Conservation (phyloP, 1,140 invertebrate species). For the Drosophila sechellia region DNA sequence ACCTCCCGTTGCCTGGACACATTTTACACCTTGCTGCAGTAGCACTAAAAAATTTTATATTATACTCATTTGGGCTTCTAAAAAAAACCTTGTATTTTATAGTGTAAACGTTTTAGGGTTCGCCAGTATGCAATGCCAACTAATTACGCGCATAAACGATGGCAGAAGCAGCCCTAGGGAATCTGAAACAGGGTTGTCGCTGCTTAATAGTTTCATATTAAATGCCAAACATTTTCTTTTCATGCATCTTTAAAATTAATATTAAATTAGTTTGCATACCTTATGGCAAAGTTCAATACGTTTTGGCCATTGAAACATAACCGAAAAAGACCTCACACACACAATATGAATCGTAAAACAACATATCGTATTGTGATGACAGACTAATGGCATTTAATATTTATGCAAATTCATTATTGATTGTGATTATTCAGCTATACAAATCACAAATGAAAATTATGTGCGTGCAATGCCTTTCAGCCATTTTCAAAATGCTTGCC, state of each 20-base stretch:
- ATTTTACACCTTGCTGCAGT: slow-evolving; percentile 65
- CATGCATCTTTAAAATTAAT: slow-evolving; percentile 9
- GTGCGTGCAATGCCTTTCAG: slow-evolving; percentile 16
- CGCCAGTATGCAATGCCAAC: slow-evolving; percentile 29
- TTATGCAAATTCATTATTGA: slow-evolving; percentile 73
- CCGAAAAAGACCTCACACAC: slow-evolving; percentile 14
- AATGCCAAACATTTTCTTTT: slow-evolving; percentile 14
- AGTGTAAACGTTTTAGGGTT: slow-evolving; percentile 70
- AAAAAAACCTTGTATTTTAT: slow-evolving; percentile 50
- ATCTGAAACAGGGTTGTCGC: background rate
- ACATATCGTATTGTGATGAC: slow-evolving; percentile 36
- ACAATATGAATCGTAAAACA: slow-evolving; percentile 4
- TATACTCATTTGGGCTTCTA: slow-evolving; percentile 50
- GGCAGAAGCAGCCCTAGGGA: background rate
- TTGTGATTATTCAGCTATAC: slow-evolving; percentile 41
- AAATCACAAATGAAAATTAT: slow-evolving; percentile 1
- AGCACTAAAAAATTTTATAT: slow-evolving; percentile 64
- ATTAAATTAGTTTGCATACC: background rate
- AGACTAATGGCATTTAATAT: slow-evolving; percentile 59
- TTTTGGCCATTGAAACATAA: slow-evolving; percentile 18
- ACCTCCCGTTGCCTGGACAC: slow-evolving; percentile 52
- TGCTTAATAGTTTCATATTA: background rate
- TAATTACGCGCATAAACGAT: slow-evolving; percentile 35
- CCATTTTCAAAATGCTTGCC: background rate
- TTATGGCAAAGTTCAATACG: slow-evolving; percentile 2